Percentiles rank a stretch among this genome's conserved stretches.
Conservation (phyloP, 2,113 vertebrate genomes). For the Cyphomyrus plagiostoma region DNA sequence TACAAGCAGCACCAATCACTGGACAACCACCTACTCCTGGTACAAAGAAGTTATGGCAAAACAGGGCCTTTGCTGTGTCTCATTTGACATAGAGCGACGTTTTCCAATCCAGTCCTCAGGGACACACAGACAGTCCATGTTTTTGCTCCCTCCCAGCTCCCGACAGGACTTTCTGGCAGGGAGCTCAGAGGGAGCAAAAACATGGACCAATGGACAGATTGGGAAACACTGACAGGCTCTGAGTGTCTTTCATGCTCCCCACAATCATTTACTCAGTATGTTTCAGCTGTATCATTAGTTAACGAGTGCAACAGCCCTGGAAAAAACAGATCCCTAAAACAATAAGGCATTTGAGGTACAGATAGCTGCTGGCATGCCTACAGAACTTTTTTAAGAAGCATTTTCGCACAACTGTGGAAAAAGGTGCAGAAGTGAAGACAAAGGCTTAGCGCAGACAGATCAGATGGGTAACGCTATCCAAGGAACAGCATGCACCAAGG, state of each 20-base stretch:
- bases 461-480: neutral
- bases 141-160: neutral
- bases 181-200: neutral
- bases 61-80: neutral
- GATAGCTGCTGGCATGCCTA: neutral
- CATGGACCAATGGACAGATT: neutral
- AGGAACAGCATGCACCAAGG: neutral
- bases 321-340: neutral
- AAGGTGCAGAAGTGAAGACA: neutral
- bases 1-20: neutral
- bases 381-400: neutral
- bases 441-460: neutral
- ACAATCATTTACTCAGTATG: slow-evolving; percentile 35
- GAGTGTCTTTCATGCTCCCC: slow-evolving; percentile 25
- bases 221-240: slow-evolving; percentile 12
- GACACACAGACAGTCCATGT: neutral
- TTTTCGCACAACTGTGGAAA: neutral
- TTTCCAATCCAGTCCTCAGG: neutral
- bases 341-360: neutral
- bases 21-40: neutral
- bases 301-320: slow-evolving; percentile 12
- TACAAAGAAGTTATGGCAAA: neutral
- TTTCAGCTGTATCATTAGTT: slow-evolving; percentile 6
- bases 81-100: neutral
- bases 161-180: neutral